A percentile compares a stretch with the other conserved stretches of the same genome.
Evolutionary conservation across 1,140 invertebrate genomes (phyloP).

Genomic region (Cydia pomonella): DNA sequence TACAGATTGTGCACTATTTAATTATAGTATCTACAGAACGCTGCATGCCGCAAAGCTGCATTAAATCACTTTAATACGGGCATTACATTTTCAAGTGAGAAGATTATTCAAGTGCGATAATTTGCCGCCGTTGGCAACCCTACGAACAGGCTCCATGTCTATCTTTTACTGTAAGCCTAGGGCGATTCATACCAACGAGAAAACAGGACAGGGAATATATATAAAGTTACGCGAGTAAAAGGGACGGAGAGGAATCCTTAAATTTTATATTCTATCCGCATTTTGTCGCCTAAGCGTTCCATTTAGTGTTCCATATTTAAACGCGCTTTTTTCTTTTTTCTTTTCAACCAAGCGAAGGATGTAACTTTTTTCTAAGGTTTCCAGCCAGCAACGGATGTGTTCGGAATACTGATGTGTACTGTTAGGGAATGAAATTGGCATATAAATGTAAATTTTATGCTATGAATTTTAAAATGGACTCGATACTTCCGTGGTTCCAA

Average conservation of each 20-base stretch:
- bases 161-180: conserved; percentile 79
- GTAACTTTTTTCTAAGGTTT: conserved; percentile 69
- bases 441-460: conserved; percentile 81
- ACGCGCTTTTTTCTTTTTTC: conserved; percentile 66
- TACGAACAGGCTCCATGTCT: conserved; percentile 65
- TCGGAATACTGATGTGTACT: conserved; percentile 77
- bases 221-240: conserved; percentile 46
- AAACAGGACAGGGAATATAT: conserved; percentile 55
- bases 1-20: conserved; percentile 13
- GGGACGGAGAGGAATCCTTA: conserved; percentile 62
- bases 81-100: conserved; percentile 52
- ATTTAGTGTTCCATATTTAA: conserved; percentile 81
- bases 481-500: conserved; percentile 74
- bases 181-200: conserved; percentile 67
- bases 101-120: conserved; percentile 62
- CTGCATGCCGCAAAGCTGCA: conserved; percentile 52
- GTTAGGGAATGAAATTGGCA: conserved; percentile 80
- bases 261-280: conserved; percentile 80
- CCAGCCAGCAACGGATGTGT: conserved; percentile 59
- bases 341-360: conserved; percentile 65
- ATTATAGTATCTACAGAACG: conserved; percentile 26
- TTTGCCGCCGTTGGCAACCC: conserved; percentile 61
- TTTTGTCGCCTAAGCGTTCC: conserved; percentile 80
- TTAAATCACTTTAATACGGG: conserved; percentile 59
- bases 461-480: conserved; percentile 81